Percentiles rank a stretch among this genome's conserved stretches.
Conservation (phyloP, 2,797 vertebrate genomes). For the Hybognathus amarus region DNA sequence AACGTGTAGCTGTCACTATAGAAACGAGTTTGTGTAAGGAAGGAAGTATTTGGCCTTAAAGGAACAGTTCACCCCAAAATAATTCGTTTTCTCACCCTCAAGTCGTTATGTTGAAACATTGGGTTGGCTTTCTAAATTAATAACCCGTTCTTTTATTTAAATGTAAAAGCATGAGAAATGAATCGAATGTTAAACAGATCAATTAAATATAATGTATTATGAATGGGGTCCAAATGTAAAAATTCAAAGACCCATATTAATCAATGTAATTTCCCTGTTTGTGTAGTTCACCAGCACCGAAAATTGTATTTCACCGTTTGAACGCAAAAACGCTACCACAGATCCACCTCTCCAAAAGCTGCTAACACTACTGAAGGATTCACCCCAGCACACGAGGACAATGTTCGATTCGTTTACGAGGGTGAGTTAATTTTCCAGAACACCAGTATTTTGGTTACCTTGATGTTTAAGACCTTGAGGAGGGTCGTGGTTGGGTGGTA, state of each 20-base stretch:
- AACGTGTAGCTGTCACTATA: conserved; percentile 33
- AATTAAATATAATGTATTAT: neutral
- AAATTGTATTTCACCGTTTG: conserved; percentile 92
- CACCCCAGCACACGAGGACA: conserved; percentile 92
- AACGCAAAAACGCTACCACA: conserved; percentile 87
- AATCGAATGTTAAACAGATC: neutral
- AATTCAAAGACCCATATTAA: neutral
- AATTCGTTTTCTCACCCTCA: neutral
- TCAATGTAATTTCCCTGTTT: neutral
- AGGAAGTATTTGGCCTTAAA: conserved; percentile 35
- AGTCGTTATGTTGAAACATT: neutral
- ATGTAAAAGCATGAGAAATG: neutral
- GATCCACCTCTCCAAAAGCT: conserved; percentile 72
- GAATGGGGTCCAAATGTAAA: neutral
- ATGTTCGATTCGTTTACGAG: conserved; percentile 92
- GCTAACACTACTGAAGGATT: conserved; percentile 81
- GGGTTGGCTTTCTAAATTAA: neutral
- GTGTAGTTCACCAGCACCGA: conserved; percentile 79
- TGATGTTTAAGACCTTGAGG: neutral
- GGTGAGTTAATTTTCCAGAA: conserved; percentile 74
- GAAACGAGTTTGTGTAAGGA: conserved; percentile 50
- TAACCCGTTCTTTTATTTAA: neutral
- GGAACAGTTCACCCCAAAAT: neutral
- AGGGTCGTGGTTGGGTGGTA: neutral
- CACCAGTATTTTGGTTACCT: neutral